phyloP scores from a whole-genome alignment of 2,888 invertebrate genomes.

The Chrysodeixis includens region DNA sequence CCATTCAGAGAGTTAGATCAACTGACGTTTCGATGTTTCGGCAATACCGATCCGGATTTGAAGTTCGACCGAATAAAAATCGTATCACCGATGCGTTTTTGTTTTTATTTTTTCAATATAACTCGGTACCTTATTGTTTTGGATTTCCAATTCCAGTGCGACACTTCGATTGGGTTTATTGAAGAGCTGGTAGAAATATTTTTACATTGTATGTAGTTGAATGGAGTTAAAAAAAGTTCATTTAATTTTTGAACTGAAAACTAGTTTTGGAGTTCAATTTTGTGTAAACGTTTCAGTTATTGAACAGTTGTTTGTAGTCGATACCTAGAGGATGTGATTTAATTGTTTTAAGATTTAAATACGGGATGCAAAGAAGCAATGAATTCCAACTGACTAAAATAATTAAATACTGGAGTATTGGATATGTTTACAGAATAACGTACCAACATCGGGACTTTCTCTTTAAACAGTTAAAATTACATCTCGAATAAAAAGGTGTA shows the following conservation, averaged over 20 bases:
- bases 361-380: too few relatives aligned
- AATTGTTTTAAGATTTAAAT: too few relatives aligned
- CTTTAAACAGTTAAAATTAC: too few relatives aligned
- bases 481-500: too few relatives aligned
- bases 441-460: too few relatives aligned
- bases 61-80: constrained; percentile 55
- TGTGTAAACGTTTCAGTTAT: neutral
- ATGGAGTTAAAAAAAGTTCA: neutral
- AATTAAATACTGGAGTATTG: too few relatives aligned
- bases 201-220: constrained; percentile 7
- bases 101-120: constrained; percentile 46
- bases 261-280: neutral
- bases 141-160: constrained; percentile 26
- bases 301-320: neutral
- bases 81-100: constrained; percentile 16
- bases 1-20: constrained; percentile 48
- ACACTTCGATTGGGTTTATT: constrained; percentile 39
- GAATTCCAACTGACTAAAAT: too few relatives aligned
- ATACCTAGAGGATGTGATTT: too few relatives aligned
- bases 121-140: constrained; percentile 48
- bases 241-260: neutral
- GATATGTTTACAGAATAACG: too few relatives aligned
- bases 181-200: constrained; percentile 19
- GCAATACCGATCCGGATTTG: constrained; percentile 35
- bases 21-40: constrained; percentile 52